These are phyloP conservation scores for Cyclura pinguis DNA, from an alignment of 2,797 vertebrate genomes.

Conservation along the genomic window DNA sequence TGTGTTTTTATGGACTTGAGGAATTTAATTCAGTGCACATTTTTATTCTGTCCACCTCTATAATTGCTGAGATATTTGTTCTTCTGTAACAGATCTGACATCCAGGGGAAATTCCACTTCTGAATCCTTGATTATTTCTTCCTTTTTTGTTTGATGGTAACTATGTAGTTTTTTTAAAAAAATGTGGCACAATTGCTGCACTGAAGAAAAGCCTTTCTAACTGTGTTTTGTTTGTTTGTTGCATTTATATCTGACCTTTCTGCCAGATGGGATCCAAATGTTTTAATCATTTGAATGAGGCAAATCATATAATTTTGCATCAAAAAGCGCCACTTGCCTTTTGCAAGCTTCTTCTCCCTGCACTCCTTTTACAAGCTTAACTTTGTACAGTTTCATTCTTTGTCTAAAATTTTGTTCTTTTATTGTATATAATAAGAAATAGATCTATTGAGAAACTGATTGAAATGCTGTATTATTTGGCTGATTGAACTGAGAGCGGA, in stretches of 20 bases:
- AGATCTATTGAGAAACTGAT: conserved; percentile 7
- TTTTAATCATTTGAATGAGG: conserved; percentile 31
- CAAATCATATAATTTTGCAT: conserved; percentile 42
- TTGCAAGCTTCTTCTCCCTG: not conserved
- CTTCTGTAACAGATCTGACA: not conserved
- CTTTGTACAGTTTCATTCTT: not conserved
- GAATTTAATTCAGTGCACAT: conserved; percentile 26
- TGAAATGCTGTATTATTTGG: conserved; percentile 5
- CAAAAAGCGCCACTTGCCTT: conserved; percentile 38
- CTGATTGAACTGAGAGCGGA: not conserved
- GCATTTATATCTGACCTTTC: not conserved
- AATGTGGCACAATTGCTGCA: not conserved
- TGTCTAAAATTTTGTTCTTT: not conserved
- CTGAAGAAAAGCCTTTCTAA: conserved; percentile 1
- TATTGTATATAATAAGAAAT: not conserved
- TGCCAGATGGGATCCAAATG: no score
- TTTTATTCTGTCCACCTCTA: conserved; percentile 20
- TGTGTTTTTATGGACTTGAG: not conserved
- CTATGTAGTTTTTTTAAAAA: conserved; percentile 12
- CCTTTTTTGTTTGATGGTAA: not conserved
- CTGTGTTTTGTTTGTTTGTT: conserved; percentile 6
- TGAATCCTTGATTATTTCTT: not conserved
- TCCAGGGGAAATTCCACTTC: conserved; percentile 13
- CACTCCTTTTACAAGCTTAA: not conserved
- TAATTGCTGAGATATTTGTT: not conserved